Base-by-base conservation (phyloP, 2,888 invertebrate genomes). In the Xanthia icteritia region DNA sequence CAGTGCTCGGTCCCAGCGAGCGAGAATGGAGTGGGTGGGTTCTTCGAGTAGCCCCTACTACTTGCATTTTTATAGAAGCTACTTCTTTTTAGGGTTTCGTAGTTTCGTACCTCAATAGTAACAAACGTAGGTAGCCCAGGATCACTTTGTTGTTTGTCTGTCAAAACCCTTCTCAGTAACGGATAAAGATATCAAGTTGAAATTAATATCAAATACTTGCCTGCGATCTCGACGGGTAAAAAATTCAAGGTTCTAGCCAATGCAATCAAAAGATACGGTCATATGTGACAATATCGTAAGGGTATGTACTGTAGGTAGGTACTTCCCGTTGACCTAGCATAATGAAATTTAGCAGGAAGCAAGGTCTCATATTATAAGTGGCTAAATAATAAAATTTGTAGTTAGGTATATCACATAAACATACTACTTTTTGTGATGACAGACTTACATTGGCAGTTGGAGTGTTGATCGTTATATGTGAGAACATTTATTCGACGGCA, bases 11-110 rank as follows among this genome's bases (percentile, higher is more conserved):
- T 68, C 77, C 64, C 63, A 15, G 51, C 63, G 67, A 79, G 84
- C 80, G 86, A 87, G 86, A 88, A 86, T 83, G 90, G 88, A 79
- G 86, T 88, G 89, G 90, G 83, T 78, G 89, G 88, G 86, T 78
- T 77, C 56, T 84, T 31, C 56, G 89, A 66, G 27, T 36, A 65
- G 42, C 73, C 83, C 83, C 71, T 83, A 89, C 89, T 79, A 84
- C 36, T 82, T 76, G 73, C 6, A 64, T 42, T 73, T 54, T 68
- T 56, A 61, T 51, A 58, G 31, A 17, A 51, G 23, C 2, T 31
- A 42, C 27, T 64, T 56, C 23, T 27, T 39, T 45, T 36, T n/a
- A 51, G 5, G 27, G 31, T 31, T 23, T 9, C n/a, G n/a, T 9
- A 23, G n/a, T n/a, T n/a, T n/a, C n/a, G n/a, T 67, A 67, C 5